Conservation (phyloP, 2,888 invertebrate genomes). For the Chrysolina haemoptera region DNA sequence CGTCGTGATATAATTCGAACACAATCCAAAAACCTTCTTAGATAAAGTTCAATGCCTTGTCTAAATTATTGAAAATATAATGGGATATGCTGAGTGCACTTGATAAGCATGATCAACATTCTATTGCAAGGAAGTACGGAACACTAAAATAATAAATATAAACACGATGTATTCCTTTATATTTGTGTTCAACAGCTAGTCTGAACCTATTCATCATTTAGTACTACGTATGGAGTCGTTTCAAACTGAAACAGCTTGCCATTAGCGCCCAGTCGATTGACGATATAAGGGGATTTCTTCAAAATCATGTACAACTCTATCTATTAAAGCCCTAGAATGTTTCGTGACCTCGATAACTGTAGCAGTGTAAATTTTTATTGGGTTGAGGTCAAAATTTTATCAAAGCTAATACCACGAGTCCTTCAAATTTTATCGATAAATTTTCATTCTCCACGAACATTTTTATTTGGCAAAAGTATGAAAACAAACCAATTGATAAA, state of each 20-base stretch:
- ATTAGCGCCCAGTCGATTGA: neutral
- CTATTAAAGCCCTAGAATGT: no score
- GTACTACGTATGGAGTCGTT: neutral
- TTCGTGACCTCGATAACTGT: no score
- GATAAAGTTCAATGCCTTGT: neutral
- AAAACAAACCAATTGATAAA: no score
- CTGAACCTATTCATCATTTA: neutral
- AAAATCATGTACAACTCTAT: no score
- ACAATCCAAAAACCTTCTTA: neutral
- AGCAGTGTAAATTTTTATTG: no score
- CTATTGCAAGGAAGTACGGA: neutral
- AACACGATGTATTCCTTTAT: neutral
- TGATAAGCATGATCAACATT: neutral
- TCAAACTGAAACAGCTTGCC: neutral
- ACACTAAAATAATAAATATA: constrained; percentile 10
- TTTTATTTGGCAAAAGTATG: no score
- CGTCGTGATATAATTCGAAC: no score
- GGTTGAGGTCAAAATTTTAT: no score
- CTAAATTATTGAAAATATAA: neutral
- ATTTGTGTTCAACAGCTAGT: neutral
- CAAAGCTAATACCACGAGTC: no score
- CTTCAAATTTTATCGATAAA: no score
- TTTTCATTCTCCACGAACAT: no score
- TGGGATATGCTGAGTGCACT: neutral
- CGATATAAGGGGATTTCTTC: neutral